Evolutionary conservation across 2,888 invertebrate species (phyloP), one percentile per base, ranked within the genome.

Genomic region (Arenicola marina): DNA sequence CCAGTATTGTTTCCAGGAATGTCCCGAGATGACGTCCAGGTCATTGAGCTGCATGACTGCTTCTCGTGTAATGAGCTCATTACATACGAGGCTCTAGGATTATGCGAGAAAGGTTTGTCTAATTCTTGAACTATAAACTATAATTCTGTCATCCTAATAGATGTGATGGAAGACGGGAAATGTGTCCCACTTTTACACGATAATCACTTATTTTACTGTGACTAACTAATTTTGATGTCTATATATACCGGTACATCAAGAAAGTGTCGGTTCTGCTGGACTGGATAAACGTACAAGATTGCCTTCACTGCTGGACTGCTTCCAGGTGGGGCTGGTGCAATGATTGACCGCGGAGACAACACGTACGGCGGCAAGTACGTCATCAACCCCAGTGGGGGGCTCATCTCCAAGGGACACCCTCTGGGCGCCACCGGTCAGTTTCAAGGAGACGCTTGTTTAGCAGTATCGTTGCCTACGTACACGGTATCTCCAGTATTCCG

Each of bases 361-460:
- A 99, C 99, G 0, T 99, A 99, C 76, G 92, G 98, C 33, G 99
- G 99, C 28, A 91, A 92, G 82, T 95, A 91, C 81, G 98, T 99
- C 2, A 88, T 99, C n/a, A 99, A 99, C 85, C 99, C 99, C 0
- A 96, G 96, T 78, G 99, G 97, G 56, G 99, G 99, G n/a, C 87
- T 99, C 51, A 98, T 98, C 69, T 96, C 97, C 0, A 99, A 99
- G 84, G 97, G 97, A 0, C 98, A 98, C 88, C 98, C 97, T 18
- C 86, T 98, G 61, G 98, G 97, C 55, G 97, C 97, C 0, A 98
- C 97, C 11, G 96, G 93, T 78, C 82, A n/a, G 72, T 59, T 38
- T 38, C n/a, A 38, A 38, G n/a, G n/a, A 38, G 43, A 11, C 11
- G 43, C 43, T 15, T 38, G 43, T n/a, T 15, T n/a, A 38, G 43